Evolutionary conservation across 2,113 vertebrate genomes (phyloP).

Genomic region (Rhinopithecus roxellana): DNA sequence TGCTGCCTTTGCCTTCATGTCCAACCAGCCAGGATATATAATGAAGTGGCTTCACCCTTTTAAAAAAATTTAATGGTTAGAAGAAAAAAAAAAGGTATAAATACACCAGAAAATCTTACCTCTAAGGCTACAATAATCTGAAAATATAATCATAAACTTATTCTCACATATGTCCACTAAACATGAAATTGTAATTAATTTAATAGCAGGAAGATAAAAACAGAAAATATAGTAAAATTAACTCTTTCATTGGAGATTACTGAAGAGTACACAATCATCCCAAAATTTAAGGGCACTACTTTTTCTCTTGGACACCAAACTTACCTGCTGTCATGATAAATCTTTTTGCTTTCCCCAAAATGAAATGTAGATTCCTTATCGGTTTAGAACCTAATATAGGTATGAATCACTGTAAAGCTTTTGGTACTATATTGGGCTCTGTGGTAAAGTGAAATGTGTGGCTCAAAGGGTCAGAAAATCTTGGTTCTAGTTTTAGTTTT

Average conservation of each 20-base stretch:
- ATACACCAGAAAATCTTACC: constrained; percentile 37
- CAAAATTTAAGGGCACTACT: constrained; percentile 2
- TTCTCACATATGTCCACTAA: constrained; percentile 33
- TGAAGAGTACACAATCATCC: not conserved
- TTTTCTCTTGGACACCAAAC: constrained; percentile 23
- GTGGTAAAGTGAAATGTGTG: not conserved
- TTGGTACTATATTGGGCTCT: not conserved
- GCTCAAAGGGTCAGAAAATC: not conserved
- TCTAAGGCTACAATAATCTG: constrained; percentile 4
- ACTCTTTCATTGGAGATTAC: constrained; percentile 15
- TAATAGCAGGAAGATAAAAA: constrained; percentile 54
- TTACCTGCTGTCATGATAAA: constrained; percentile 1
- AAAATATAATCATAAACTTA: constrained; percentile 37
- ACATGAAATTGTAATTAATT: constrained; percentile 59
- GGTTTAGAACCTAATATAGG: constrained; percentile 30
- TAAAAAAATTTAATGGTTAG: constrained; percentile 64
- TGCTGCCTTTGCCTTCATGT: constrained; percentile 96
- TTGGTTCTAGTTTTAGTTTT: constrained; percentile 36
- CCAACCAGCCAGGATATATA: constrained; percentile 98
- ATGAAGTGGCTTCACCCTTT: constrained; percentile 96
- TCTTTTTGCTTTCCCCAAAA: constrained; percentile 27
- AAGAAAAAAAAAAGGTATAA: constrained; percentile 49
- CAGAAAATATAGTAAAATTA: constrained; percentile 25
- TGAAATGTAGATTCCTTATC: not conserved
- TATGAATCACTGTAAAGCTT: constrained; percentile 22